Conservation (phyloP, 64 coral and sea anemone species). For the Platygyra sinensis region DNA sequence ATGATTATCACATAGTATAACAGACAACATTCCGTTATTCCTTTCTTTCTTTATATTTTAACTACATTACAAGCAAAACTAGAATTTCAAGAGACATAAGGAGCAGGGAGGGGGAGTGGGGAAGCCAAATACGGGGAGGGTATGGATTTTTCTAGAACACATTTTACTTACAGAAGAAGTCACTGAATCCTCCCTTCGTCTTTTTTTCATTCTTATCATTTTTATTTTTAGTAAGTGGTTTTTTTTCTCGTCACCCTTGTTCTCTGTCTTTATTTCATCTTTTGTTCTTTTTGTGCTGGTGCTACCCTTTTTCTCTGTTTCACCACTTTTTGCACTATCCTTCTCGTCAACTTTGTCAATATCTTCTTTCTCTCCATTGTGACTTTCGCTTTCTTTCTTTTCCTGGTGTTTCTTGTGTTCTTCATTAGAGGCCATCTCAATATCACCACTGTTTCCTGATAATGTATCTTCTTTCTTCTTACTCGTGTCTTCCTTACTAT, state of each 20-base stretch:
- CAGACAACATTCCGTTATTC: no score
- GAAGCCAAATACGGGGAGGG: no score
- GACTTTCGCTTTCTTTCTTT: background rate
- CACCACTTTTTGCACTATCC: background rate
- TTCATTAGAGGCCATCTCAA: background rate
- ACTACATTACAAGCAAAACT: no score
- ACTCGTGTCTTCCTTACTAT: background rate
- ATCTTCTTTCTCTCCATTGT: background rate
- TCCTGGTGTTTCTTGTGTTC: slow-evolving; percentile 6
- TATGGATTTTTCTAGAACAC: background rate
- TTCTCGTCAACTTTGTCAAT: background rate
- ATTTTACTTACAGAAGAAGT: slow-evolving; percentile 66
- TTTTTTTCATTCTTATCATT: slow-evolving; percentile 6
- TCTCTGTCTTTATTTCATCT: no score
- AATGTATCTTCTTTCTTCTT: background rate
- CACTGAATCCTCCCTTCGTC: slow-evolving; percentile 32
- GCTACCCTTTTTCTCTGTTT: background rate
- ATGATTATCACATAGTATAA: no score
- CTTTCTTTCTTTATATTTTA: no score
- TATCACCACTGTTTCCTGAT: background rate
- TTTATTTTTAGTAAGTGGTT: background rate
- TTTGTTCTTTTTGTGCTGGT: background rate
- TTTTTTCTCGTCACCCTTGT: no score
- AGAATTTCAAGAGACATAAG: no score
- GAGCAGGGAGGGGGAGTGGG: no score